Conservation (phyloP, 2,113 vertebrate genomes). For the Mus pahari region DNA sequence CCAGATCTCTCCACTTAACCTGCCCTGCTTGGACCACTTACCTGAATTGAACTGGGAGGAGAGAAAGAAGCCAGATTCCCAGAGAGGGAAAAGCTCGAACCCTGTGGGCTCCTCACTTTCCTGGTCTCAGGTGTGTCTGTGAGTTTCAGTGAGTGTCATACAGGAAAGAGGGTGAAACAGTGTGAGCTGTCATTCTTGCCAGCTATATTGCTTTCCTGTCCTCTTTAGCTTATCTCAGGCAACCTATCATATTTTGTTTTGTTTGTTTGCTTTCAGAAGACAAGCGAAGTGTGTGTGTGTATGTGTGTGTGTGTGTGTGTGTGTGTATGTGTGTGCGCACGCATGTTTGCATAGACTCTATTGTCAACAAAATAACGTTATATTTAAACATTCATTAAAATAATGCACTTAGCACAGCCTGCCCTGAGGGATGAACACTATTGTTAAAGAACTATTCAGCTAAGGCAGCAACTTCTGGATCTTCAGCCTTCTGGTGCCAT, state of each 20-base stretch:
- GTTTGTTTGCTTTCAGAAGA: background rate
- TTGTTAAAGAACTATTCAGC: rapidly evolving
- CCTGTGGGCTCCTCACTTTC: rapidly evolving
- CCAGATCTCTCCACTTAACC: background rate
- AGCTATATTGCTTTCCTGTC: no score
- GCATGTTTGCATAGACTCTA: background rate
- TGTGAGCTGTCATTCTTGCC: background rate
- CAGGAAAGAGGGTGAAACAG: background rate
- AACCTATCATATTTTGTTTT: background rate
- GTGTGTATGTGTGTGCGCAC: background rate
- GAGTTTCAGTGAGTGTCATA: background rate
- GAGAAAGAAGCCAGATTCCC: background rate
- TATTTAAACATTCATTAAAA: conserved; percentile 17
- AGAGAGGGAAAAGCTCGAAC: background rate
- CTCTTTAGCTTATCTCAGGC: background rate
- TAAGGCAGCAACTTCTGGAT: background rate
- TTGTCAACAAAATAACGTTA: background rate
- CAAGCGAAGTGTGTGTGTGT: background rate
- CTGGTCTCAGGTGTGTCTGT: background rate
- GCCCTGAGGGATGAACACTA: background rate
- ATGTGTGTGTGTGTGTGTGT: background rate
- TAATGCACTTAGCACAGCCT: background rate
- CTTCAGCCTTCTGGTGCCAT: conserved; percentile 52
- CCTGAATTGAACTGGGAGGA: background rate
- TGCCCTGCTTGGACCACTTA: background rate